Conservation (phyloP, 37 sponge, comb jelly and placozoan genomes). For the Bolinopsis microptera region DNA sequence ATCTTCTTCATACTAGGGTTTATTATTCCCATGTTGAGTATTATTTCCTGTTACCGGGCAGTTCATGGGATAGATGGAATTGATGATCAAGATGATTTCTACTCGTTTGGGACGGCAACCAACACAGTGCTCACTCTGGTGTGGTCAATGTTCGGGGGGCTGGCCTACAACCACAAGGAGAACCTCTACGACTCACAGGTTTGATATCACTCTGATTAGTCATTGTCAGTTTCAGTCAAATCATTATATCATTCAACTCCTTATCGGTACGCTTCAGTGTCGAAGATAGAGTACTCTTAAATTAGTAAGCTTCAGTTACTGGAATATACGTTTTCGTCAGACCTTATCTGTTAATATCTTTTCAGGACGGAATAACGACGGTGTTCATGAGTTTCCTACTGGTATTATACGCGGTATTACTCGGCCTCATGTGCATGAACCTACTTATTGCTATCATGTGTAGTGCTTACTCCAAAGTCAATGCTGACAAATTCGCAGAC, state of each 20-base stretch:
- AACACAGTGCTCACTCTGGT: background rate
- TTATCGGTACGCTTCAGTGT: too few relatives aligned
- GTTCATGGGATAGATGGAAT: background rate
- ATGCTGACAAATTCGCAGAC: background rate
- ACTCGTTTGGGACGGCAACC: background rate
- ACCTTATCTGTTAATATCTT: too few relatives aligned
- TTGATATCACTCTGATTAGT: too few relatives aligned
- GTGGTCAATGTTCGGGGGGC: constrained; percentile 30
- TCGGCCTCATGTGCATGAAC: constrained; percentile 27
- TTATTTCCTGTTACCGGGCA: background rate
- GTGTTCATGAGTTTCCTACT: constrained; percentile 4
- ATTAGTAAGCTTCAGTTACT: too few relatives aligned
- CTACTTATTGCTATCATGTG: constrained; percentile 6
- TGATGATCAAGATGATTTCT: background rate
- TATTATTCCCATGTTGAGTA: constrained; percentile 8
- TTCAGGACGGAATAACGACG: background rate
- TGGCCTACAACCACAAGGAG: constrained; percentile 40
- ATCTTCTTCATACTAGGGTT: background rate
- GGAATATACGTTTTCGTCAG: too few relatives aligned
- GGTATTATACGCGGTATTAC: background rate
- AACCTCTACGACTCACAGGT: constrained; percentile 5
- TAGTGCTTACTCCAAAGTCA: background rate
- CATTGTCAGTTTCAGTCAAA: too few relatives aligned
- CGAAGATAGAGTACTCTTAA: too few relatives aligned
- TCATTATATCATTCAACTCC: too few relatives aligned